Conservation (phyloP, 2,797 vertebrate genomes). For the Clarias laeviceps region DNA sequence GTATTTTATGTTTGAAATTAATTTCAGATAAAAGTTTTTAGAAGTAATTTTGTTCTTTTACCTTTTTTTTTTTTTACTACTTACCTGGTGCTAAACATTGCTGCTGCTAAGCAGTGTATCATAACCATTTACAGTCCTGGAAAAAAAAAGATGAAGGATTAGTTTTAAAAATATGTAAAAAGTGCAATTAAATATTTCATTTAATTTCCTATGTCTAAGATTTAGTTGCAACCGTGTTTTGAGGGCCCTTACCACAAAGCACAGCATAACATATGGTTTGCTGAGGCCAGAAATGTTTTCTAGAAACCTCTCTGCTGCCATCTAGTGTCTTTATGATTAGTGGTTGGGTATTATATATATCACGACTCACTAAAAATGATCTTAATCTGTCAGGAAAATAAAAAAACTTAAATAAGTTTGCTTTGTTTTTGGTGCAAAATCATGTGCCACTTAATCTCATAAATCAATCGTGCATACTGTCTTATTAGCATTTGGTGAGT, state of each 20-base stretch:
- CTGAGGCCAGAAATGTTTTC: background rate
- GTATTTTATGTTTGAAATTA: background rate
- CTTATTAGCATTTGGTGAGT: background rate
- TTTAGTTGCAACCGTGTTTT: background rate
- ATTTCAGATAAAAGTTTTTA: background rate
- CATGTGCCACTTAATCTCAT: background rate
- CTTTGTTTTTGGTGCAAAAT: background rate
- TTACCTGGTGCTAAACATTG: background rate
- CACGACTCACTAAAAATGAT: background rate
- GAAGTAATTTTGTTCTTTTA: background rate
- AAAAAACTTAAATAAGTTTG: background rate
- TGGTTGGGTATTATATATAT: background rate
- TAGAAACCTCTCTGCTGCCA: slow-evolving; percentile 27
- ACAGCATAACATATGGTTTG: background rate
- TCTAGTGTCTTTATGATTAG: slow-evolving; percentile 27
- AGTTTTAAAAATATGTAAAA: background rate
- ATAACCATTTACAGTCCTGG: background rate
- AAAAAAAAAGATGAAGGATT: background rate
- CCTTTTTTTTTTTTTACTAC: background rate
- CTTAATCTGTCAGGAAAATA: background rate
- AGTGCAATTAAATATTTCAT: no score
- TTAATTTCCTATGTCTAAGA: background rate
- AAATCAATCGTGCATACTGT: background rate
- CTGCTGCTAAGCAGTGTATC: background rate
- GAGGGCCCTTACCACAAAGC: background rate